Evolutionary conservation across 2,888 invertebrate genomes (phyloP), one percentile per base, ranked within the genome.

Genomic region (Steinernema scapterisci): DNA sequence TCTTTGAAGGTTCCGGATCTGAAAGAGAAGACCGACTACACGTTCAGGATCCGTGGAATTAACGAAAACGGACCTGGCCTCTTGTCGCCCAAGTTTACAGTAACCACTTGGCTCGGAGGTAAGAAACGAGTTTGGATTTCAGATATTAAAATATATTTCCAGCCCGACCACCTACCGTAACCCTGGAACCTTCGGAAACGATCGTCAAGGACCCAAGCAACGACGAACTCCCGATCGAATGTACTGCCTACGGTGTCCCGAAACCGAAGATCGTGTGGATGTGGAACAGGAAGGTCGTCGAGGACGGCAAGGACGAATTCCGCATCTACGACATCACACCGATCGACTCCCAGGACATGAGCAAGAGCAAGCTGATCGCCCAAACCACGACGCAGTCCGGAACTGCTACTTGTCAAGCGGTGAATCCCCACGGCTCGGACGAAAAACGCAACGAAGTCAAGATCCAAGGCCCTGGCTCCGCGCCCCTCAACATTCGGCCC

Each of bases 281-380:
- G 31, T 86, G 84, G 84, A 83, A 84, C 73, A 83, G 81, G 38
- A 76, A 78, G 16, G 75, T 83, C 16, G 82, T 86, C 11, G 85
- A 85, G 23, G 86, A 86, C 71, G 86, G 86, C 74, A 84, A 85
- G 78, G 84, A 85, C 73, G 86, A 82, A 73, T 86, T 86, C 81
- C 81, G 86, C 27, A 76, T 86, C 19, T 86, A 87, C 70, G 86
- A 86, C 73, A 78, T 79, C 23, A 84, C 83, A 16, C 81, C 83
- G 6, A 76, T 80, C 11, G 84, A 84, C 76, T 83, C 81, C 7
- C 80, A 82, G 44, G 84, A 87, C 73, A 56, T 75, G 7, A 76
- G 80, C 0, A 80, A 79, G 72, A 84, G 83, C 76, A 85, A 73
- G 19, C 73, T 86, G 63, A 81, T 83, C 44, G 82, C 84, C 11